Base-by-base conservation (phyloP, 2,888 invertebrate genomes). In the Caenorhabditis virilis region DNA sequence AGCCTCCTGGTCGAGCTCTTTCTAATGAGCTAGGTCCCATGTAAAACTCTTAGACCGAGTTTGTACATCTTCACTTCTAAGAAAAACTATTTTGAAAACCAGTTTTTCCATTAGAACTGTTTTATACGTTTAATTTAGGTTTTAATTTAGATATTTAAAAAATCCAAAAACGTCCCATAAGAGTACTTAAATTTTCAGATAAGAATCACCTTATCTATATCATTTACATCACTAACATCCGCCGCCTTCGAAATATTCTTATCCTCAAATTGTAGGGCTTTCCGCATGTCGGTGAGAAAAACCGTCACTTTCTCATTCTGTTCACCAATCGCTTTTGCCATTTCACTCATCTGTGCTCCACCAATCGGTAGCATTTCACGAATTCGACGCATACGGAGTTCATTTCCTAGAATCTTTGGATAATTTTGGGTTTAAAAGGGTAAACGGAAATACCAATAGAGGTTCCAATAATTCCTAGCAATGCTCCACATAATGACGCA, bases 401-500 rank as follows among this genome's bases (percentile, higher is more conserved):
- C 78, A 33, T 78, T 82, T 41, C 71, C 74, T 60, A 48, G 33
- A 62, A 47, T 15, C 7, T 39, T 13, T 38, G 48, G 13, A 39
- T 16, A n/a, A 18, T 42, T 42, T 5, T 18, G 42, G 20, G 6
- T n/a, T 18, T 42, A 15, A 2, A 5, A 42, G 13, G 4, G 11
- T 42, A 18, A 4, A 5, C 18, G 4, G 20, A 48, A 35, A 13
- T 27, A 67, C 69, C 72, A 35, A 79, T 78, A 13, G 78, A 67
- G 15, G 80, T 66, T 38, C 89, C 90, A 0, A 88, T 84, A 68
- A 90, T 88, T 13, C 90, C 90, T 4, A 87, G 80, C 9, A 84
- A 72, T 1, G 86, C 86, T 46, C 90, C 90, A 83, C 89, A 85
- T 70, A 90, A 86, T 5, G 90, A 90, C 6, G 89, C 90, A 39